Evolutionary conservation across 2,797 vertebrate genomes (phyloP).

Genomic region (Rhynchotus rufescens): DNA sequence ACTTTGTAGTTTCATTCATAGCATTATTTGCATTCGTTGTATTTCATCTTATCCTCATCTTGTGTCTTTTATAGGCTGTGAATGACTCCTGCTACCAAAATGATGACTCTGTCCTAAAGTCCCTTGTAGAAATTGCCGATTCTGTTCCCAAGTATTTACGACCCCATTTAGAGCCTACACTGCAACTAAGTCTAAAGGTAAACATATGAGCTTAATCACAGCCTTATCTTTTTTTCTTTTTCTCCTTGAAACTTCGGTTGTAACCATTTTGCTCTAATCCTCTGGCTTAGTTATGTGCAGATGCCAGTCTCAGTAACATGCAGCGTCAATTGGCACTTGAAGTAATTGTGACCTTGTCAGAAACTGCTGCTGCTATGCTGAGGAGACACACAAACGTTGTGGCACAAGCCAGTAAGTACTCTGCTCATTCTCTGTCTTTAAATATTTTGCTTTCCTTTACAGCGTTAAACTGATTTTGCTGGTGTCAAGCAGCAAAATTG

Average conservation of each 20-base stretch:
- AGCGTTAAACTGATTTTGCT: not conserved
- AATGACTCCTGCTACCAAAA: conserved; percentile 96
- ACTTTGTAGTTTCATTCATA: not conserved
- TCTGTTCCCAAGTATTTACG: conserved; percentile 96
- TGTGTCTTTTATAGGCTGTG: conserved; percentile 84
- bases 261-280: conserved; percentile 3
- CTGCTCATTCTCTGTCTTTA: not conserved
- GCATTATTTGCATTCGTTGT: not conserved
- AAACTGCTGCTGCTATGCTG: conserved; percentile 97
- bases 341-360: conserved; percentile 96
- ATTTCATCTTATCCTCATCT: conserved; percentile 5
- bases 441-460: not conserved
- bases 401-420: conserved; percentile 93
- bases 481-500: not conserved
- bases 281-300: conserved; percentile 89
- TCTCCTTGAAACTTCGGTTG: not conserved
- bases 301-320: conserved; percentile 94
- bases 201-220: not conserved
- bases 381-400: conserved; percentile 94
- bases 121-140: conserved; percentile 97
- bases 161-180: conserved; percentile 93
- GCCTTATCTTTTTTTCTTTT: not conserved
- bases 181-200: conserved; percentile 97
- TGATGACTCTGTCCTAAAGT: conserved; percentile 97
- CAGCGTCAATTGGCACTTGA: conserved; percentile 95